phyloP scores from a whole-genome alignment of 2,797 vertebrate species.

The Leucoraja ocellata region DNA sequence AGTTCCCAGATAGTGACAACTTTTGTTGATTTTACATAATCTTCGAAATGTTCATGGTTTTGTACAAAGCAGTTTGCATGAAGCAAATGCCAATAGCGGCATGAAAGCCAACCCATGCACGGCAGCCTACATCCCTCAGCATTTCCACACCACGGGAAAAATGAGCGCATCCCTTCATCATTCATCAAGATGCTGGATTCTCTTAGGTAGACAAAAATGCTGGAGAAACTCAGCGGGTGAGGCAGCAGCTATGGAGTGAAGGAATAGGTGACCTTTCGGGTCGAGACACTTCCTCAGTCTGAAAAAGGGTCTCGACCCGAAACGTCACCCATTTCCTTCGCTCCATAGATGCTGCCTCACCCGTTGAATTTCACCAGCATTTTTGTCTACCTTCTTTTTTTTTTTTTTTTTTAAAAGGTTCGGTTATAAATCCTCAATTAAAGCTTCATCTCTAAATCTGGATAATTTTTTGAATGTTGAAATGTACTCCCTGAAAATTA shows the following conservation, averaged over 20 bases:
- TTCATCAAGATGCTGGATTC: too few species aligned
- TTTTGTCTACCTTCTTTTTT: too few species aligned
- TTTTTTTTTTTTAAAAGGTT: too few species aligned
- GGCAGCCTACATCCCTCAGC: not conserved
- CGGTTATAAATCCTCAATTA: not conserved
- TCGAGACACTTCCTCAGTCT: too few species aligned
- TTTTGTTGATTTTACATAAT: not conserved
- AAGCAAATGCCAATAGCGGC: not conserved
- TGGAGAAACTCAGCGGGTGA: too few species aligned
- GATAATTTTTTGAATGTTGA: not conserved
- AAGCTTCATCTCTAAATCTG: not conserved
- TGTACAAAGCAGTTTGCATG: not conserved
- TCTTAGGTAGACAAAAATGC: too few species aligned
- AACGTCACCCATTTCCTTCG: too few species aligned
- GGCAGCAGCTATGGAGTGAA: too few species aligned
- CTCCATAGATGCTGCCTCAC: too few species aligned
- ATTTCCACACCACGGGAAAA: not conserved
- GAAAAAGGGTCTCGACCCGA: too few species aligned
- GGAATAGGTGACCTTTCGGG: too few species aligned
- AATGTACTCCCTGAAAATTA: not conserved
- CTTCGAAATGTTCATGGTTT: not conserved
- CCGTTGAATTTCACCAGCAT: too few species aligned
- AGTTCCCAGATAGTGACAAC: not conserved
- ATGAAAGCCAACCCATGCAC: not conserved
- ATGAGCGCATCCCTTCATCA: not conserved